Evolutionary conservation across 2,797 vertebrate genomes (phyloP), one percentile per base, ranked within the genome.

Genomic region (Gymnodraco acuticeps): DNA sequence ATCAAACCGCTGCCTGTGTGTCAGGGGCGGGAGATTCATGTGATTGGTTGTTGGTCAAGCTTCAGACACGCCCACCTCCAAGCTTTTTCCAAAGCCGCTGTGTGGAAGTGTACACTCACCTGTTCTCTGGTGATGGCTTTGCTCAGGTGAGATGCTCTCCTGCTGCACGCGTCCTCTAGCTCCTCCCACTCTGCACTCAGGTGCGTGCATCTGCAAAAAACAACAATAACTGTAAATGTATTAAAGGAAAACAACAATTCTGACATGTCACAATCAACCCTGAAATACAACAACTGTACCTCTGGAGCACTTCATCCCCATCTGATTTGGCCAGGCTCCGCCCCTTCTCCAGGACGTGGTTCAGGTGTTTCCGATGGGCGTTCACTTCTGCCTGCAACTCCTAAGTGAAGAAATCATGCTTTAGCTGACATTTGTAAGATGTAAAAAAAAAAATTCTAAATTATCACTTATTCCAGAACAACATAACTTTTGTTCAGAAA

Each of bases 351-450:
- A 97, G 84, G 54, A 97, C 85, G 0, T 78, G 70, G 17, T 92
- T 94, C 65, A 96, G 58, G 83, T 96, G 95, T 55, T 95, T 93
- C 13, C 72, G 90, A 75, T 97, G 97, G 11, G 90, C 95, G 38
- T 93, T 96, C 52, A 97, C 89, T 83, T 96, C 96, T 0, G 91
- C 93, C 82, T 95, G 94, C 53, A 97, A 80, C 72, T 95, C 96
- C 97, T 98, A 75, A 0, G 8, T 3, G 31, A 50, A 64, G 46
- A 72, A 14, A 75, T 58, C 17, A 19, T 4, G 11, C 3, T 56
- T 64, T 20, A 70, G 27, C n/a, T 12, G 33, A 14, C 46, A 31
- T 47, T 58, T 9, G 23, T 16, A 50, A 15, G n/a, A 23, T 23
- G 23, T 23, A 2, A 23, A 23, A 23, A 27, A 27, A 27, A 27